Conservation (phyloP, 2,797 vertebrate genomes). For the Rachycentron canadum region DNA sequence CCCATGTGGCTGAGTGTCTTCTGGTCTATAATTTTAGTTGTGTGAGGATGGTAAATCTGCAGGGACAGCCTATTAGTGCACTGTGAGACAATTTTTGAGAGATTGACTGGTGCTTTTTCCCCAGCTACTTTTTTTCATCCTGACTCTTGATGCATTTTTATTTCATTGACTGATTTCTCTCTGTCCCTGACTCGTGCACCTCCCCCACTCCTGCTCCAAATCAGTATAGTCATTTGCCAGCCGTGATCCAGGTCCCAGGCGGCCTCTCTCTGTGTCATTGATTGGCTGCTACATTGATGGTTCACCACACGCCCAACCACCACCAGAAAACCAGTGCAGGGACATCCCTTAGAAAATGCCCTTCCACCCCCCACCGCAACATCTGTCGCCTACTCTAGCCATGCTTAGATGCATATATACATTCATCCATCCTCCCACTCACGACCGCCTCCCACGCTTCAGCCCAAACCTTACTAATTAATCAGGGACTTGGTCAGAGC, state of each 20-base stretch:
- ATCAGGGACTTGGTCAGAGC: conserved; percentile 61
- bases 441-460: conserved; percentile 60
- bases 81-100: conserved; percentile 29
- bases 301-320: conserved; percentile 17
- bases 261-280: conserved; percentile 68
- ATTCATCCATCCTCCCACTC: conserved; percentile 49
- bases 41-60: conserved; percentile 29
- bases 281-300: conserved; percentile 55
- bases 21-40: conserved; percentile 4
- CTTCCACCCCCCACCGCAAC: background rate
- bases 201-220: conserved; percentile 54
- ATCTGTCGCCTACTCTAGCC: conserved; percentile 41
- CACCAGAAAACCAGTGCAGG: conserved; percentile 15
- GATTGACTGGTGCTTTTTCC: conserved; percentile 36
- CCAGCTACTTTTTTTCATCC: conserved; percentile 2
- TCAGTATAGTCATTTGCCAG: conserved; percentile 64
- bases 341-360: conserved; percentile 49
- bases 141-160: conserved; percentile 35
- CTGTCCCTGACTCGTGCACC: conserved; percentile 51
- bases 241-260: conserved; percentile 58
- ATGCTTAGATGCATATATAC: conserved; percentile 35
- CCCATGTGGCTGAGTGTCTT: background rate
- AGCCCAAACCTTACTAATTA: conserved; percentile 68
- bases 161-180: conserved; percentile 57
- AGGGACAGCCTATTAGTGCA: conserved; percentile 19